phyloP scores from a whole-genome alignment of 2,797 vertebrate species.

The Danio albolineatus region DNA sequence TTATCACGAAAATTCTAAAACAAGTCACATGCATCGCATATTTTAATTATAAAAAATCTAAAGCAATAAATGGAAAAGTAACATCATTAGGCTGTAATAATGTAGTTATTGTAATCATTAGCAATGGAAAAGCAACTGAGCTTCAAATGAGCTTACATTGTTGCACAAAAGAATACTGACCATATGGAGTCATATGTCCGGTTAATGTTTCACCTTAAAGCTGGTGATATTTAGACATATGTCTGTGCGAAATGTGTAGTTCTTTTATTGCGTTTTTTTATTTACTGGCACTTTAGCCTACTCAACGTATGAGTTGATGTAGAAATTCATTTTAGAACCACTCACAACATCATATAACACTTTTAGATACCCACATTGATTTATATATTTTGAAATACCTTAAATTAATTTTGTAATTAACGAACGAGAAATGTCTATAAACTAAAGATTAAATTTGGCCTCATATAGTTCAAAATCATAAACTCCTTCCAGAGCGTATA shows the following conservation, averaged over 20 bases:
- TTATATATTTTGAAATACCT: neutral
- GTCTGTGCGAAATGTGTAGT: neutral
- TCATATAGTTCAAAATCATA: neutral
- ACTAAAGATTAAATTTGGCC: neutral
- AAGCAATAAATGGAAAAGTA: neutral
- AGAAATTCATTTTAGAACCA: neutral
- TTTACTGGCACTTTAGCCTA: neutral
- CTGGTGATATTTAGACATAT: neutral
- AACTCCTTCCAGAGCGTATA: neutral
- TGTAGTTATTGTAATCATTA: neutral
- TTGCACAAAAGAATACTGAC: neutral
- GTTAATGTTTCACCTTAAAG: neutral
- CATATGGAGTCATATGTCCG: neutral
- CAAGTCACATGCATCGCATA: too few species aligned
- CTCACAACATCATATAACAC: neutral
- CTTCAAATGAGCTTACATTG: neutral
- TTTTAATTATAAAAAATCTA: neutral
- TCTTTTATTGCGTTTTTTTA: neutral
- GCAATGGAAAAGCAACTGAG: neutral
- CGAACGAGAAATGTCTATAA: neutral
- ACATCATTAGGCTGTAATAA: neutral
- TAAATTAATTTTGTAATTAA: neutral
- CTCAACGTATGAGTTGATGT: neutral
- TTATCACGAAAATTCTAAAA: too few species aligned
- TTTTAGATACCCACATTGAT: too few species aligned